phyloP scores from a whole-genome alignment of 2,797 vertebrate species.

The Pseudotriccus pelzelni region DNA sequence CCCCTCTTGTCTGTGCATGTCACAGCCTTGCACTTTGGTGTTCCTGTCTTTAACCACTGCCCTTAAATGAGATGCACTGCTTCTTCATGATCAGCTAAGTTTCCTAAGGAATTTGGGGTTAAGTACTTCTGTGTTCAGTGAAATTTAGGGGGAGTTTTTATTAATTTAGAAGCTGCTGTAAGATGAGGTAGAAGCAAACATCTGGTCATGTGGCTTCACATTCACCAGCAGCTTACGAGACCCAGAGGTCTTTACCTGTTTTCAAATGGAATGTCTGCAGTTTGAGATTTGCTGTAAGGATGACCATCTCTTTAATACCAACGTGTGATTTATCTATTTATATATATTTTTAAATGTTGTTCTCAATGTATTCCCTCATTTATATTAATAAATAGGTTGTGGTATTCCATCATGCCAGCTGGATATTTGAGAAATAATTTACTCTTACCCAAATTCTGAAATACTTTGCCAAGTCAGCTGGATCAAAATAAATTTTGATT shows the following conservation, averaged over 20 bases:
- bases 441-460: neutral
- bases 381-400: neutral
- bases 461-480: neutral
- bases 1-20: neutral
- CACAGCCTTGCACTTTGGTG: neutral
- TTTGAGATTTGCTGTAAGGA: neutral
- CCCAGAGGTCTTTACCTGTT: neutral
- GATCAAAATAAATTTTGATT: neutral
- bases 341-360: neutral
- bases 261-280: neutral
- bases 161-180: neutral
- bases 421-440: neutral
- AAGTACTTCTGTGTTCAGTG: neutral
- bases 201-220: neutral
- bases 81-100: neutral
- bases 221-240: neutral
- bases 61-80: neutral
- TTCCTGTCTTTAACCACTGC: neutral
- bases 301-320: neutral
- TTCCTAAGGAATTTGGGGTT: neutral
- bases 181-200: neutral
- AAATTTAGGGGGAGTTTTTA: neutral
- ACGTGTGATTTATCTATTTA: fast-evolving
- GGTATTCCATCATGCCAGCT: neutral
- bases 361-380: neutral